Evolutionary conservation across 1,140 invertebrate species (phyloP), one percentile per base, ranked within the genome.

Genomic region (Hirudo medicinalis): DNA sequence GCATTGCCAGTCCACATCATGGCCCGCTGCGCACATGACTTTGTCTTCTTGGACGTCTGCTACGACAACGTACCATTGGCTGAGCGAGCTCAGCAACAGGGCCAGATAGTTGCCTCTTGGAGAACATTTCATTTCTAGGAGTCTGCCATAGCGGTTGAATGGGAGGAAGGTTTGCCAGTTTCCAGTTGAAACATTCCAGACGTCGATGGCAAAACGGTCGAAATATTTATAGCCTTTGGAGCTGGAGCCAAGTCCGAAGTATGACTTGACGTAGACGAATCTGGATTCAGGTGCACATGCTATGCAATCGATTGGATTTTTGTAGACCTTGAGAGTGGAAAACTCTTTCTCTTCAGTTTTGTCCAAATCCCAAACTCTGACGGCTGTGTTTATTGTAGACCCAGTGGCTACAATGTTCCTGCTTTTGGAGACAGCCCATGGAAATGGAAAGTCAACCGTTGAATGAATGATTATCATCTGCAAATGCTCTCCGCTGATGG

Each of bases 351-450:
- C 27, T 29, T 74, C 29, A 54, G 63, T 72, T 32, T 55, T 55
- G 29, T 72, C 49, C 63, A 71, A 27, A 69, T 74, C 73, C 73
- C 73, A 74, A 25, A 74, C 73, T 29, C 70, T 72, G 54, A 74
- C 70, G 11, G 73, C 73, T 15, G 73, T 74, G 70, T 74, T 40
- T 27, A 71, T 66, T 8, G 32, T 54, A 2, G 73, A 74, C 11
- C 70, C 70, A n/a, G 73, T 74, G 13, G 67, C 73, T 0, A 74
- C 43, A 4, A 74, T 27, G 67, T 69, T 71, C 11, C 49, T 36
- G 29, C 22, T 63, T 63, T 63, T 63, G 36, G 32, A 70, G 49
- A 70, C 69, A 27, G 43, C 40, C 32, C 32, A 25, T 36, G 73
- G 49, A 5, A 68, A 36, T 8, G 73, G 73, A 54, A 74, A 74